A percentile compares a stretch with the other conserved stretches of the same genome.
Conservation (phyloP, 2,888 invertebrate species). For the Ennomos quercinarius region DNA sequence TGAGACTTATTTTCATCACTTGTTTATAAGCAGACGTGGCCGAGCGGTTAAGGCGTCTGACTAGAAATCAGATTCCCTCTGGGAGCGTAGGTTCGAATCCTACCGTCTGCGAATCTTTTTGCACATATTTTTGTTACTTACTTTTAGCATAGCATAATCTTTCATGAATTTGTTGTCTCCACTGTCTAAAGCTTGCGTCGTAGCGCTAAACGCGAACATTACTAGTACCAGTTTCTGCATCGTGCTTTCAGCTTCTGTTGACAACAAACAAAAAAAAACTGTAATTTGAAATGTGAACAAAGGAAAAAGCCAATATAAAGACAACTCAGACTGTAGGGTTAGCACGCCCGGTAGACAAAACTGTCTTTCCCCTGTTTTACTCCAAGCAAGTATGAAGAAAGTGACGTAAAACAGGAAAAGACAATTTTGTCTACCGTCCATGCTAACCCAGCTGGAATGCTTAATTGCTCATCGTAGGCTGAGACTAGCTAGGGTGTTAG, state of each 20-base stretch:
- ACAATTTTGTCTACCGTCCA: no score
- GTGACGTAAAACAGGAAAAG: no score
- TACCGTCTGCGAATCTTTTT: conserved; percentile 89
- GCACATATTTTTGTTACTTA: conserved; percentile 49
- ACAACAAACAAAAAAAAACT: conserved; percentile 24
- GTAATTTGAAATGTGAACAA: neutral
- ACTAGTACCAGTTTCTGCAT: conserved; percentile 49
- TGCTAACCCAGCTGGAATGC: no score
- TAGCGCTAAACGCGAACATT: conserved; percentile 56
- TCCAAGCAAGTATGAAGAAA: no score
- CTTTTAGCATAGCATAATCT: conserved; percentile 91
- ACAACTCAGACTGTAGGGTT: no score
- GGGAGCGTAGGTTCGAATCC: conserved; percentile 96
- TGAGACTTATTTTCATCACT: neutral
- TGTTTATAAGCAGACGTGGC: conserved; percentile 88
- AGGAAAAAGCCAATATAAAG: no score
- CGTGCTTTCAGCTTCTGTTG: conserved; percentile 45
- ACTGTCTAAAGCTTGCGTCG: conserved; percentile 76
- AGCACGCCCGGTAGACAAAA: no score
- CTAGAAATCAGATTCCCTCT: conserved; percentile 96
- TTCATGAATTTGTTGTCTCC: conserved; percentile 89
- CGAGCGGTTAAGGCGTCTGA: conserved; percentile 96
- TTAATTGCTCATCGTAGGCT: no score
- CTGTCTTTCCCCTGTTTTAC: no score
- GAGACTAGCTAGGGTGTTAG: no score